Base-by-base conservation (phyloP, 2,797 vertebrate genomes). In the Sebastes reedi region DNA sequence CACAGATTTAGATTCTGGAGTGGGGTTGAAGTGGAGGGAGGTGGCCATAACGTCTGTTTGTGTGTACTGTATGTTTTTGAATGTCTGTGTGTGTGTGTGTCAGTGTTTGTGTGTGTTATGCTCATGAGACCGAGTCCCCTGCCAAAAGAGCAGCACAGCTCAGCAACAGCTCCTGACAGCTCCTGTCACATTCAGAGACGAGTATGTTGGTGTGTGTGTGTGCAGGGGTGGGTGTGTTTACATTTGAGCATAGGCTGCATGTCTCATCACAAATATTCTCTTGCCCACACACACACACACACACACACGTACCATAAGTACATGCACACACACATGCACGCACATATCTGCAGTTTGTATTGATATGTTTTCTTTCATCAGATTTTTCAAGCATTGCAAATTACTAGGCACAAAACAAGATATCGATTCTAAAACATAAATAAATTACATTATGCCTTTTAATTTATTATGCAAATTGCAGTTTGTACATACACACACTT, bases 91-190 rank as follows among this genome's bases (percentile, higher is more conserved):
- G 67, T 46, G 27, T 32, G 34, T 59, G 72, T 67, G 75, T 61
- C 42, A 46, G 16, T 69, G n/a, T 25, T 55, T 67, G 67, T 46
- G 61, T 59, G 69, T 67, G 75, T 61, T 67, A 83, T 81, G 52
- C 77, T 85, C 75, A 75, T 78, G 67, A 83, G 84, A 70, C 76
- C 9, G 30, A 58, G 67, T 84, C 79, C 61, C 67, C 71, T 74
- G 75, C 75, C 54, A 84, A 80, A 82, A 81, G 83, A 86, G 80
- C 76, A 80, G 65, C 67, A 46, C 46, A 75, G 58, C 79, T 88
- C 83, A 81, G 85, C 81, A 72, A 59, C 75, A 67, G 29, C 67
- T 82, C 59, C 80, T 91, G 92, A 91, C 89, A 91, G 84, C 70
- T 5, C 4, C 64, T 88, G 81, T 90, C 86, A 91, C 60, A 81